Base-by-base conservation (phyloP, 1,140 invertebrate species). In the Caenorhabditis inopinata region DNA sequence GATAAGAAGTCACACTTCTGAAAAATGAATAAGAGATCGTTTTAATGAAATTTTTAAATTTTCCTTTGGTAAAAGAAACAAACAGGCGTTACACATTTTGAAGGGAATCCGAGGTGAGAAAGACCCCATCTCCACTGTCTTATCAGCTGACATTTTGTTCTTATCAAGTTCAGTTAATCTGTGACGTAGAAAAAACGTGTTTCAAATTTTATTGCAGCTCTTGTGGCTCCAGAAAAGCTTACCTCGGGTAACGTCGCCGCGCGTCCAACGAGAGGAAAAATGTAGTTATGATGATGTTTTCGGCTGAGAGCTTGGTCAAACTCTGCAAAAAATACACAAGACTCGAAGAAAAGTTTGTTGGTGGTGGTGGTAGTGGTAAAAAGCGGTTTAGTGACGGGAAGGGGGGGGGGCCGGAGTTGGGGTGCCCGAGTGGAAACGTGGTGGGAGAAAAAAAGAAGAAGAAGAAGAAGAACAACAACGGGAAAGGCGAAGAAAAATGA, bases 271-370 rank as follows among this genome's bases (percentile, higher is more conserved):
- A 68, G n/a, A 68, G 58, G 25, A 68, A 68, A 18, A 68, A 68
- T 68, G 58, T 68, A 32, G 58, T 68, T 68, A 68, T 68, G 58
- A 68, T 68, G 58, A 68, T 68, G 58, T 68, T 68, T 68, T 68
- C 58, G 58, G 58, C 35, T 42, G 58, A 68, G 58, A 68, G 58
- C 38, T 68, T 68, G 58, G n/a, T 2, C 35, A 68, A 68, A 68
- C 58, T 68, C 58, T 68, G 58, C 35, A 68, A 68, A 51, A 68
- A 68, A 35, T 38, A 68, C n/a, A 68, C 58, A 68, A 23, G 32
- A 68, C 38, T 68, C 58, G 32, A 38, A 38, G 58, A 68, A 68
- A 68, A 68, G 58, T 68, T 68, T 68, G 38, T 14, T 42, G 38
- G 38, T 42, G 38, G 38, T 42, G n/a, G 38, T 42, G 38, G 38